Evolutionary conservation across 2,113 vertebrate species (phyloP), one percentile per base, ranked within the genome.

Genomic region (Tricholaema leucomelas): DNA sequence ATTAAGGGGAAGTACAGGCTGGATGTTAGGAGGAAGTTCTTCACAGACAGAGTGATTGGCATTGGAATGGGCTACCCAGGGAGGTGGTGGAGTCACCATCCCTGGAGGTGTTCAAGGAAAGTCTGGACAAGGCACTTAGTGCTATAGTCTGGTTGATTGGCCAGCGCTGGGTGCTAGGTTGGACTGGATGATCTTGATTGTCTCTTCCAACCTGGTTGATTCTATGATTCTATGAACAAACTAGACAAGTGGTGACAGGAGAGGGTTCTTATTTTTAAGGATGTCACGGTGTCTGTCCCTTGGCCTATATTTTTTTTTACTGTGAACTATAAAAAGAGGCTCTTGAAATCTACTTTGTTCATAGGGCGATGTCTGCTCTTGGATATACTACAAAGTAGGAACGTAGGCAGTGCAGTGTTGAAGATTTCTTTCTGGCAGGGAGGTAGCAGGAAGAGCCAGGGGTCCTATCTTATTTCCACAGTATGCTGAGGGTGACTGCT

Each of bases 321-420:
- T 38, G 38, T 48, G 28, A 81, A 60, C 21, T 75, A 18, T 60
- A 48, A 77, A 66, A 81, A 2, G 23, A 74, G 6, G 5, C 31
- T 66, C 3, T 15, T 92, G 55, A 63, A 74, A 76, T 4, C 15
- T 48, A 3, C 60, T 56, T 60, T 15, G 13, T 40, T 38, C 18
- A 10, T 3, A 59, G 8, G 33, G 82, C 64, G 23, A n/a, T 3
- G 8, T 33, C 33, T 3, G 5, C 2, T 18, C 15, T n/a, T 2
- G 1, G 20, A n/a, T 1, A 2, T 2, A 27, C 1, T 12, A 1
- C 42, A 33, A 18, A 48, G 20, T 27, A 67, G 33, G 3, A 80
- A 5, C 15, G 67, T 2, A 81, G n/a, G 7, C 9, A 56, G 2
- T 4, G 8, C 10, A 67, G 10, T 40, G 13, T 7, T 35, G 15